Evolutionary conservation across 2,797 vertebrate genomes (phyloP).

Genomic region (Stomatorhinus walkeri): DNA sequence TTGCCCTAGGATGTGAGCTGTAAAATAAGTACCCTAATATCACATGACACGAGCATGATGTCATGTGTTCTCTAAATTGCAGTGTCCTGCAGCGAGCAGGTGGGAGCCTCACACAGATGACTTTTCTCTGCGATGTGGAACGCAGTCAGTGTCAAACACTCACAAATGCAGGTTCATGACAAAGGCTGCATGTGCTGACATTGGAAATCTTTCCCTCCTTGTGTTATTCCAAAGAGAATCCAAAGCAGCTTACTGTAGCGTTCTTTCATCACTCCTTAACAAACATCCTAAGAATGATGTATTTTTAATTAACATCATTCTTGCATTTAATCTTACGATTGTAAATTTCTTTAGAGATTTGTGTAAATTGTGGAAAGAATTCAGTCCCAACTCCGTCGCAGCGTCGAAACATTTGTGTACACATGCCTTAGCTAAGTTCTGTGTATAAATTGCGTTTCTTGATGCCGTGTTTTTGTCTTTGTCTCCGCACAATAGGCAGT

Average conservation of each 20-base stretch:
- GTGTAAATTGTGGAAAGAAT: not conserved
- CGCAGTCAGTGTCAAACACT: not conserved
- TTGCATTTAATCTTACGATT: not conserved
- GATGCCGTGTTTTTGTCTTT: not conserved
- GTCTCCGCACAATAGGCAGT: not conserved
- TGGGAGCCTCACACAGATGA: not conserved
- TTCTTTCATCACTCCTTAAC: not conserved
- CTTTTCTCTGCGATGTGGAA: not conserved
- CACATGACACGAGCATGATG: constrained; percentile 5
- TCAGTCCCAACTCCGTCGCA: not conserved
- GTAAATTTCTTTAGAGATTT: not conserved
- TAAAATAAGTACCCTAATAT: not conserved
- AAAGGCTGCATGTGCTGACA: not conserved
- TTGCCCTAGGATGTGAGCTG: not conserved
- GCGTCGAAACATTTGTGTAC: not conserved
- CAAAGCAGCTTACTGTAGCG: not conserved
- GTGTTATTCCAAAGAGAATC: not conserved
- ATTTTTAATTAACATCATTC: not conserved
- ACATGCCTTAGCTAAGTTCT: not conserved
- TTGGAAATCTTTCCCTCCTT: not conserved
- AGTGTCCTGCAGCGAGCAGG: not conserved
- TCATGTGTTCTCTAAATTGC: not conserved
- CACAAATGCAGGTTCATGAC: not conserved
- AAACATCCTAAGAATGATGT: not conserved
- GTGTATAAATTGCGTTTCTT: not conserved